These are phyloP conservation scores for Chironomus striatipennis DNA, from an alignment of 1,140 invertebrate species.

Conservation along the genomic window DNA sequence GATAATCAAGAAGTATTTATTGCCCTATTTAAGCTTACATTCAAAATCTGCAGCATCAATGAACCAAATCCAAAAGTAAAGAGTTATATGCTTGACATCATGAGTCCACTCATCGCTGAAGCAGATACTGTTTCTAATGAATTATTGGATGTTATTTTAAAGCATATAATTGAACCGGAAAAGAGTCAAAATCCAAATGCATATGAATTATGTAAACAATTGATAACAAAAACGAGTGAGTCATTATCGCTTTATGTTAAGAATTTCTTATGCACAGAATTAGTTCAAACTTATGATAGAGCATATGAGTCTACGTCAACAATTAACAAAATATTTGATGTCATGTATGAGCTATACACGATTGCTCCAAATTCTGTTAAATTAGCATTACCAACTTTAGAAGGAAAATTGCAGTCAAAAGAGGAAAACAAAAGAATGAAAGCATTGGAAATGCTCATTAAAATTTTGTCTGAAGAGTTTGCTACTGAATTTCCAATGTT, in stretches of 20 bases:
- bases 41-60: background rate
- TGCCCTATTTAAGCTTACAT: background rate
- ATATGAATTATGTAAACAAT: background rate
- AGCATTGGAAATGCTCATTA: background rate
- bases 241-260: background rate
- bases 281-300: background rate
- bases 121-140: background rate
- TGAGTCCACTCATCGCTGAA: background rate
- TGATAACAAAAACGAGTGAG: background rate
- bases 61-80: background rate
- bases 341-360: background rate
- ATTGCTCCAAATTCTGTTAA: background rate
- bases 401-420: background rate
- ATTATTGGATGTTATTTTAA: background rate
- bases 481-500: background rate
- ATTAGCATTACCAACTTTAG: background rate
- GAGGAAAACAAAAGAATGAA: background rate
- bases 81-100: background rate
- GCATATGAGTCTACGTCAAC: background rate
- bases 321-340: background rate
- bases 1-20: slow-evolving; percentile 17
- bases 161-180: background rate
- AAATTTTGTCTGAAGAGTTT: background rate
- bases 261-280: background rate
- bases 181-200: background rate